Percentiles rank a stretch among this genome's conserved stretches.
These are phyloP conservation scores for Cryptus viduatorius DNA, from an alignment of 2,888 invertebrate species.

Conservation along the genomic window DNA sequence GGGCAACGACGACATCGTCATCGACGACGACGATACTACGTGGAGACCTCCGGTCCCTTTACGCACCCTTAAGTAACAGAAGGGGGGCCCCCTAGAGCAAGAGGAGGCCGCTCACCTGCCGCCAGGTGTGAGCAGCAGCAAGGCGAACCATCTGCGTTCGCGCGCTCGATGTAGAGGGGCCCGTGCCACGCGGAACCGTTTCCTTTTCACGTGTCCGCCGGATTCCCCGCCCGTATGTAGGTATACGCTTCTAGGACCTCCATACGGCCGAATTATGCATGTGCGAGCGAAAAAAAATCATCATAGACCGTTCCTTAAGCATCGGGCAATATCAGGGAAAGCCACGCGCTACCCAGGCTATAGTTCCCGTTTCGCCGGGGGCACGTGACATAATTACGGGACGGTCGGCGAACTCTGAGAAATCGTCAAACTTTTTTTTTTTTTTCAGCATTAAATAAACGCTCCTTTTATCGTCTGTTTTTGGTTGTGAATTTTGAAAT, in stretches of 20 bases:
- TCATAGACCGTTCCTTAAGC: conserved; percentile 8
- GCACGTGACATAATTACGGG: conserved; percentile 72
- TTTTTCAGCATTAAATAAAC: conserved; percentile 4
- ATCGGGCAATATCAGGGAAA: conserved; percentile 31
- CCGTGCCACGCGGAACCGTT: conserved; percentile 77
- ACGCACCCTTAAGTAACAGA: conserved; percentile 57
- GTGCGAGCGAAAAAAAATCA: conserved; percentile 7
- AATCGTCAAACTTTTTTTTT: conserved; percentile 10
- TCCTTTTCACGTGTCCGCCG: conserved; percentile 69
- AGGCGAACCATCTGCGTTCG: conserved; percentile 78
- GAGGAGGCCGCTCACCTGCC: conserved; percentile 76
- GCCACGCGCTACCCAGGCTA: conserved; percentile 25
- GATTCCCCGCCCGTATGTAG: conserved; percentile 63
- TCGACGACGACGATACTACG: conserved; percentile 34
- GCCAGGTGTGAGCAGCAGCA: conserved; percentile 79
- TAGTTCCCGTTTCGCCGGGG: conserved; percentile 38
- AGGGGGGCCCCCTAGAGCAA: conserved; percentile 73
- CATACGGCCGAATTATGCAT: background rate
- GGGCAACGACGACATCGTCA: conserved; percentile 35
- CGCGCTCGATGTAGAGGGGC: conserved; percentile 71
- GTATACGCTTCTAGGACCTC: background rate
- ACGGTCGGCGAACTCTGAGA: conserved; percentile 39
- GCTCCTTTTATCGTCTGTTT: background rate
- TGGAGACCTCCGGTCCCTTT: background rate
- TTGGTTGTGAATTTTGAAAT: background rate